Conservation (phyloP, 2,797 vertebrate species). For the Phoxinus dragarum region DNA sequence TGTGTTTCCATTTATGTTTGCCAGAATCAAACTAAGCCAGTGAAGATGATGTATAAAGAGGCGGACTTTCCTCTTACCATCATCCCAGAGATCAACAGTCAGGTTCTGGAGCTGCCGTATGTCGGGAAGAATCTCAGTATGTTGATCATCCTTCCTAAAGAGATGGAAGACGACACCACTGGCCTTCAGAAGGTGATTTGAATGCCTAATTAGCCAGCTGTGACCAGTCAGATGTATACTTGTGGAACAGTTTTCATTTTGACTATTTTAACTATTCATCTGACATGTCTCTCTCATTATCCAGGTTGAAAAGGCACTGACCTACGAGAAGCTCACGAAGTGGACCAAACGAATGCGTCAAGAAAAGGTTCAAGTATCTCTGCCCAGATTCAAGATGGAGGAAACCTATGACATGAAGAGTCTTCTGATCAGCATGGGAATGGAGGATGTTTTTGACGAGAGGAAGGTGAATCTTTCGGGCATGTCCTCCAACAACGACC, state of each 20-base stretch:
- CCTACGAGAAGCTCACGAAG: constrained; percentile 31
- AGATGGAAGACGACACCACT: constrained; percentile 76
- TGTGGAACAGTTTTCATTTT: too few species aligned
- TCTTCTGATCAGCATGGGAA: constrained; percentile 3
- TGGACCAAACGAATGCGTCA: background rate
- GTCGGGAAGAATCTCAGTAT: constrained; percentile 81
- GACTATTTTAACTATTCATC: too few species aligned
- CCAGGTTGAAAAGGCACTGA: constrained; percentile 28
- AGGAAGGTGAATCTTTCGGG: constrained; percentile 1
- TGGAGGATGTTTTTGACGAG: background rate
- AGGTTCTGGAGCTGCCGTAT: constrained; percentile 88
- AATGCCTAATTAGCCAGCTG: too few species aligned
- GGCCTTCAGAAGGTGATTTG: constrained; percentile 80
- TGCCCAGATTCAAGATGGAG: constrained; percentile 36
- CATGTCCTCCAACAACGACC: background rate
- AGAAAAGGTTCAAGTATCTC: background rate
- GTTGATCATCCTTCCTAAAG: constrained; percentile 84
- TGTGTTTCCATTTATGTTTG: background rate
- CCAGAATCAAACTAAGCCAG: constrained; percentile 77
- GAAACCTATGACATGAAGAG: background rate
- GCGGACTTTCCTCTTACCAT: constrained; percentile 73
- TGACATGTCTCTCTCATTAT: background rate
- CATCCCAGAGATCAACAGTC: constrained; percentile 73
- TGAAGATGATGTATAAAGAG: constrained; percentile 88
- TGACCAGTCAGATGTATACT: too few species aligned